Conservation (phyloP, 2,113 vertebrate species). For the Budorcas taxicolor region DNA sequence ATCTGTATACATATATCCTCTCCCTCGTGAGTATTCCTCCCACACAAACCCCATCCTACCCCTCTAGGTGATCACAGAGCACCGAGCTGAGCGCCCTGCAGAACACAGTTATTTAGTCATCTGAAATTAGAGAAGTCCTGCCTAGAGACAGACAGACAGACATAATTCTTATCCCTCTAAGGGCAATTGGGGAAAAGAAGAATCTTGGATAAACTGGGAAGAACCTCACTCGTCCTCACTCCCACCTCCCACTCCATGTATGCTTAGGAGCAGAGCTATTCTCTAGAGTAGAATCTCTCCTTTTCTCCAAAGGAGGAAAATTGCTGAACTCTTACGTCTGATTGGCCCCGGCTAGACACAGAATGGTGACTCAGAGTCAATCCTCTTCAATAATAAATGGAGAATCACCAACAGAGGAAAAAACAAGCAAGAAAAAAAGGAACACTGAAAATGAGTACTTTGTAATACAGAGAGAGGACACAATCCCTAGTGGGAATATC, state of each 20-base stretch:
- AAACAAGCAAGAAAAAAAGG: no score
- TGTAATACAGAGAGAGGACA: no score
- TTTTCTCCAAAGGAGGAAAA: neutral
- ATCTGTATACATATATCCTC: neutral
- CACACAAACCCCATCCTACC: neutral
- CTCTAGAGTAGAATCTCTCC: neutral
- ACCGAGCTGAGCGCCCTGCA: neutral
- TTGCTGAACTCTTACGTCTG: neutral
- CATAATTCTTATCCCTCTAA: neutral
- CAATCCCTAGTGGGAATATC: neutral
- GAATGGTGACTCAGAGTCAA: neutral
- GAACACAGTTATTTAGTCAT: neutral
- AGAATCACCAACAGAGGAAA: neutral
- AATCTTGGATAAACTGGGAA: neutral
- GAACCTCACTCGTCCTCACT: no score
- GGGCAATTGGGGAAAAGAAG: neutral
- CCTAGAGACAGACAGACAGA: neutral
- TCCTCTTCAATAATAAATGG: neutral
- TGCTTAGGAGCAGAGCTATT: fast-evolving
- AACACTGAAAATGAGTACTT: neutral
- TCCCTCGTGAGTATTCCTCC: neutral
- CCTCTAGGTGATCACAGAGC: neutral
- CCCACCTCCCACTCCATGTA: neutral
- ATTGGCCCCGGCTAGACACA: neutral
- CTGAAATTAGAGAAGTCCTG: neutral